Conservation (phyloP, 2,113 vertebrate species). For the Coptodon rendalli region DNA sequence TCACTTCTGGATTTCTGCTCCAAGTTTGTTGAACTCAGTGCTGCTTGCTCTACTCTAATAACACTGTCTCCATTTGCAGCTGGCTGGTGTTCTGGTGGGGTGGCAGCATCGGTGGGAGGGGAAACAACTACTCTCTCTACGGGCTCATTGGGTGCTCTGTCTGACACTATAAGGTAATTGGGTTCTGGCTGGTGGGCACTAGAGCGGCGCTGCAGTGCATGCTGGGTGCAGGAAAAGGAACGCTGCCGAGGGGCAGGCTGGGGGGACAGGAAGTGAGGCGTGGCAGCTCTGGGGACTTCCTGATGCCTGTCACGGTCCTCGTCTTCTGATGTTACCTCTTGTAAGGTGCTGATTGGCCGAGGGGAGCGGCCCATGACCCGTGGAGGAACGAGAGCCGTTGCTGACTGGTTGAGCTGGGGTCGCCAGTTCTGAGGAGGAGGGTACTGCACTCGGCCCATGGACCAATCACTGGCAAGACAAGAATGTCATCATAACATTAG, state of each 20-base stretch:
- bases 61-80: not conserved
- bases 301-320: conserved; percentile 67
- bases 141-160: conserved; percentile 55
- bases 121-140: conserved; percentile 54
- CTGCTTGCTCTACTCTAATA: conserved; percentile 21
- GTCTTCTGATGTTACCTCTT: conserved; percentile 76
- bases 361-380: conserved; percentile 70
- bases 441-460: conserved; percentile 55
- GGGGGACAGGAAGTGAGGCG: conserved; percentile 71
- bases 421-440: conserved; percentile 70
- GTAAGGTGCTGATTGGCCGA: conserved; percentile 73
- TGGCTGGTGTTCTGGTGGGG: conserved; percentile 32
- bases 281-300: conserved; percentile 53
- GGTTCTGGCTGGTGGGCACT: conserved; percentile 60
- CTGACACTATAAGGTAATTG: conserved; percentile 45
- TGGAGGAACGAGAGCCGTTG: conserved; percentile 72
- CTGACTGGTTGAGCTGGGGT: conserved; percentile 67
- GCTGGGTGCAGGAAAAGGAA: conserved; percentile 78
- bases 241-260: conserved; percentile 72
- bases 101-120: conserved; percentile 12
- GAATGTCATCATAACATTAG: not conserved
- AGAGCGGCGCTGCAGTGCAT: conserved; percentile 70
- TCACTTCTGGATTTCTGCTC: conserved; percentile 56
- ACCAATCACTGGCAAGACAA: conserved; percentile 66
- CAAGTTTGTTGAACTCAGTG: not conserved